A percentile compares a stretch with the other conserved stretches of the same genome.
Evolutionary conservation across 2,888 invertebrate genomes (phyloP).

Genomic region (Cactoblastis cactorum): DNA sequence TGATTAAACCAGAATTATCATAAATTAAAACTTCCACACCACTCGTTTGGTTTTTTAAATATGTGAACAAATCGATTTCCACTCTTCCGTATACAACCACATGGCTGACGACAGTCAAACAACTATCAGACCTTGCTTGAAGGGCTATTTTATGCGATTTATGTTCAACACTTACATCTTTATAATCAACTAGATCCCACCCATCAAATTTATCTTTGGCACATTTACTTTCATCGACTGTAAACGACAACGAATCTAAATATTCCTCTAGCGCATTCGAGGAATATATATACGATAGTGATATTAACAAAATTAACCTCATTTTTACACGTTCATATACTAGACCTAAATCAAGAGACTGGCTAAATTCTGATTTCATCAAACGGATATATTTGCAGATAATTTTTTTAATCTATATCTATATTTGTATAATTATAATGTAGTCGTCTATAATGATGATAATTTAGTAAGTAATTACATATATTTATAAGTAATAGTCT

Average conservation of each 20-base stretch:
- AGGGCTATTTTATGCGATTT: background rate
- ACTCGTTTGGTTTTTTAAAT: background rate
- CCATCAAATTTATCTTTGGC: background rate
- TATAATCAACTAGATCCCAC: constrained; percentile 2
- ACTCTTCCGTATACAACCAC: background rate
- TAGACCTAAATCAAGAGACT: too few relatives aligned
- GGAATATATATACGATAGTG: too few relatives aligned
- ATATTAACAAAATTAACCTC: too few relatives aligned
- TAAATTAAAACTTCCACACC: background rate
- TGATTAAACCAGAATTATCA: background rate
- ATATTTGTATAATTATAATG: too few relatives aligned
- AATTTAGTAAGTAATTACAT: too few relatives aligned
- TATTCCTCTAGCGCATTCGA: background rate
- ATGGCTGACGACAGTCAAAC: background rate
- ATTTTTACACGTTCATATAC: too few relatives aligned
- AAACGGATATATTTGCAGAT: too few relatives aligned
- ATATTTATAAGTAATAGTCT: too few relatives aligned
- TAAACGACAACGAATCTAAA: background rate
- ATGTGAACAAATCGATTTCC: background rate
- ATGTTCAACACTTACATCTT: background rate
- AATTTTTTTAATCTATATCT: too few relatives aligned
- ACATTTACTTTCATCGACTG: background rate
- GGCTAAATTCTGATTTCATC: too few relatives aligned
- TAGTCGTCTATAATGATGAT: too few relatives aligned
- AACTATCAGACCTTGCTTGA: background rate